Evolutionary conservation across 1,140 invertebrate species (phyloP).

Genomic region (Orchestia grillus): DNA sequence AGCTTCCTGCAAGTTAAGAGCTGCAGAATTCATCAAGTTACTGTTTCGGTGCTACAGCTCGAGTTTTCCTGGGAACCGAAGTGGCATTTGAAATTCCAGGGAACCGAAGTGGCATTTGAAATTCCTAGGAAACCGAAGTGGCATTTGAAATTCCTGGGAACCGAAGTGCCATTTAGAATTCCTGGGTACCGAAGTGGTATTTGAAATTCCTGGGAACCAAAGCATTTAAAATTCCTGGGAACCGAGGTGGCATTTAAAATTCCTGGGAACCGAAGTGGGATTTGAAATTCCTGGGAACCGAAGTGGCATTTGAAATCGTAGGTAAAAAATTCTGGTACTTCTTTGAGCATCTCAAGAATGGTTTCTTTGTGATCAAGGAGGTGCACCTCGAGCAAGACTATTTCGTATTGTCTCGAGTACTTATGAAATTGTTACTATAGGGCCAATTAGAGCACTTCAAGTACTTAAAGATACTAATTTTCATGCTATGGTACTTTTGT

Average conservation of each 20-base stretch:
- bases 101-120: neutral
- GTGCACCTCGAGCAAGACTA: no score
- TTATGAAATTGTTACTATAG: no score
- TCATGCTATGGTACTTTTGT: no score
- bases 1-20: neutral
- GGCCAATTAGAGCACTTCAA: no score
- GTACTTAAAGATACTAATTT: no score
- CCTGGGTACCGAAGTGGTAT: neutral
- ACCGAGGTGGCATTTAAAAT: neutral
- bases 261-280: neutral
- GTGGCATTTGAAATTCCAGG: neutral
- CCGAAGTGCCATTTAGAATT: neutral
- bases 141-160: neutral
- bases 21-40: neutral
- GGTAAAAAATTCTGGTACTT: no score
- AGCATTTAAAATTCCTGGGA: neutral
- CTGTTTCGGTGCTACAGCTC: neutral
- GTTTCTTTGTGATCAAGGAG: no score
- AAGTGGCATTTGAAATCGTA: neutral
- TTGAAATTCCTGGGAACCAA: neutral
- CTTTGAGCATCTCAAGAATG: no score
- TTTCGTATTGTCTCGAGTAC: no score
- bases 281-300: neutral
- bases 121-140: neutral
- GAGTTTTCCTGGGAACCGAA: neutral